Conservation (phyloP, 1,140 invertebrate species). For the Leptinotarsa texana region DNA sequence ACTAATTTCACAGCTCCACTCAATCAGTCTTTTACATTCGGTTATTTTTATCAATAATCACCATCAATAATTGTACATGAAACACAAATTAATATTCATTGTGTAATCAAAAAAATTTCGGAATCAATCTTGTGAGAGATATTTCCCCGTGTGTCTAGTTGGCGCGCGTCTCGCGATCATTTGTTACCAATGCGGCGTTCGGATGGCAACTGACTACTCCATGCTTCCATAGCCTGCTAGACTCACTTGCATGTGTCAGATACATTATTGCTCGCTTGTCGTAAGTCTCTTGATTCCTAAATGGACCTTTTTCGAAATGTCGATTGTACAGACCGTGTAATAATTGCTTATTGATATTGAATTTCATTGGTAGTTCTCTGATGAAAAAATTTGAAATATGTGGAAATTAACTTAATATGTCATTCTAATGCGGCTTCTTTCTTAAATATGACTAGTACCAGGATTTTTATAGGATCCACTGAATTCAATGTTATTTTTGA, state of each 20-base stretch:
- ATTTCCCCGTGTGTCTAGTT: conserved; percentile 17
- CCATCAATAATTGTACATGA: neutral
- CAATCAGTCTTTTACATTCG: conserved; percentile 3
- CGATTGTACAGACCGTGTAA: neutral
- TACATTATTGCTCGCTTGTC: conserved; percentile 18
- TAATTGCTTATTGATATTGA: conserved; percentile 7
- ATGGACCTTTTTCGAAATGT: conserved; percentile 9
- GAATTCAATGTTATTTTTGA: no score
- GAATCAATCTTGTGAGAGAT: conserved; percentile 5
- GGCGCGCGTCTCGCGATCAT: conserved; percentile 24
- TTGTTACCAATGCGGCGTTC: conserved; percentile 28
- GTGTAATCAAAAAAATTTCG: neutral
- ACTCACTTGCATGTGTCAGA: conserved; percentile 24
- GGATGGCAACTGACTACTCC: conserved; percentile 30
- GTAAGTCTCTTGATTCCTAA: conserved; percentile 18
- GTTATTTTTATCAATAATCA: neutral
- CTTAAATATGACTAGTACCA: no score
- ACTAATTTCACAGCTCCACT: conserved; percentile 23
- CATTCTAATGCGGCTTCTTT: no score
- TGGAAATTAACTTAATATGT: no score
- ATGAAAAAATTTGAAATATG: no score
- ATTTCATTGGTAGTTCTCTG: neutral
- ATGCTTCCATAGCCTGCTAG: conserved; percentile 27
- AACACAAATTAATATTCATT: no score
- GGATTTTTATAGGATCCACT: no score